A percentile compares a stretch with the other conserved stretches of the same genome.
phyloP scores from a whole-genome alignment of 53 echinoderm and acorn worm species.

The Paracentrotus lividus region DNA sequence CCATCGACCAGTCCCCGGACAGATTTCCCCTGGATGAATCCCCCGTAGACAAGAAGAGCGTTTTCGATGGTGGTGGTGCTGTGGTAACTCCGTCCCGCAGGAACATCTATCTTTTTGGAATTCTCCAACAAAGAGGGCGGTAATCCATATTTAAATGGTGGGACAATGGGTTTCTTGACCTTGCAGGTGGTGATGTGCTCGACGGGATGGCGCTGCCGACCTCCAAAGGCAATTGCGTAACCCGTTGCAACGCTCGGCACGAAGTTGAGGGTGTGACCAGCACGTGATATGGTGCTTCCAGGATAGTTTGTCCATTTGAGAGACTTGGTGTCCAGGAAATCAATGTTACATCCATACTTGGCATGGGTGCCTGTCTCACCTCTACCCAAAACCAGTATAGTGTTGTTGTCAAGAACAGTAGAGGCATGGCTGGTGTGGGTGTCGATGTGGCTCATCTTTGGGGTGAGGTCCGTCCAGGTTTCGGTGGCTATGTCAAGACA shows the following conservation, averaged over 20 bases:
- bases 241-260: slow-evolving; percentile 63
- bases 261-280: slow-evolving; percentile 78
- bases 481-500: slow-evolving; percentile 60
- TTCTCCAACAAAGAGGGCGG: slow-evolving; percentile 57
- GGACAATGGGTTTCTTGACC: slow-evolving; percentile 53
- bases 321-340: slow-evolving; percentile 72
- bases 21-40: slow-evolving; percentile 82
- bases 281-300: slow-evolving; percentile 76
- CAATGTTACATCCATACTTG: slow-evolving; percentile 81
- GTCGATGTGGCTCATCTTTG: slow-evolving; percentile 71
- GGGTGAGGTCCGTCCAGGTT: slow-evolving; percentile 69
- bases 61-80: slow-evolving; percentile 66
- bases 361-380: slow-evolving; percentile 83
- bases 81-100: slow-evolving; percentile 77
- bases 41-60: slow-evolving; percentile 70
- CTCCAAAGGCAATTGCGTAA: slow-evolving; percentile 74
- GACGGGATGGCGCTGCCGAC: slow-evolving; percentile 73
- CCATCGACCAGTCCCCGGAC: slow-evolving; percentile 78
- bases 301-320: slow-evolving; percentile 75
- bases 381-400: slow-evolving; percentile 72
- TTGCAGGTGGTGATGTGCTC: slow-evolving; percentile 76
- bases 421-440: slow-evolving; percentile 81
- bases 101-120: slow-evolving; percentile 68
- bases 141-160: slow-evolving; percentile 54
- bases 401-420: slow-evolving; percentile 67